These are phyloP conservation scores for Fragariocoptes setiger DNA, from an alignment of 1,140 invertebrate species.

Conservation along the genomic window DNA sequence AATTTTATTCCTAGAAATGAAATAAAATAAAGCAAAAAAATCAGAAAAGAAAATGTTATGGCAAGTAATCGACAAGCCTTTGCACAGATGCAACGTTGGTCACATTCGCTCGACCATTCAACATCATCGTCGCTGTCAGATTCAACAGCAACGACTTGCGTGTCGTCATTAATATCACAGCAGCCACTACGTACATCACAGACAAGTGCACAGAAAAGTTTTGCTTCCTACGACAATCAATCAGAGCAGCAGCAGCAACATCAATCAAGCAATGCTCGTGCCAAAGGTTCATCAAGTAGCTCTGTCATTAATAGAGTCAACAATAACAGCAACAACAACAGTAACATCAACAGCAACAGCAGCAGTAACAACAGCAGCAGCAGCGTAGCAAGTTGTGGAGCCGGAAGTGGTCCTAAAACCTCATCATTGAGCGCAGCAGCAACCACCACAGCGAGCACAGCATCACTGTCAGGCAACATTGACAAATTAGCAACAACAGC, in stretches of 20 bases:
- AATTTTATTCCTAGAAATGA: too few relatives aligned
- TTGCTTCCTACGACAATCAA: not conserved
- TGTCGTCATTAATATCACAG: not conserved
- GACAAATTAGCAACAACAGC: too few relatives aligned
- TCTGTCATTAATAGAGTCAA: not conserved
- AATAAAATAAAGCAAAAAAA: too few relatives aligned
- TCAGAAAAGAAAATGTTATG: too few relatives aligned
- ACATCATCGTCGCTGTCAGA: too few relatives aligned
- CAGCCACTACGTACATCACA: not conserved
- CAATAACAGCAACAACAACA: not conserved
- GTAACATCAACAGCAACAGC: constrained; percentile 1
- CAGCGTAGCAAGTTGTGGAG: not conserved
- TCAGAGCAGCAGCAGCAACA: not conserved
- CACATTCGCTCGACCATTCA: too few relatives aligned
- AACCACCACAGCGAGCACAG: not conserved
- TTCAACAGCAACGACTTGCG: too few relatives aligned
- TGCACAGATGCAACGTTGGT: too few relatives aligned
- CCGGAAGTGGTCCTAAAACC: not conserved
- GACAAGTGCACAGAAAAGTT: not conserved
- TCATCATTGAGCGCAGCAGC: not conserved
- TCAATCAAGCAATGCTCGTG: not conserved
- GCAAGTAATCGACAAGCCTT: too few relatives aligned
- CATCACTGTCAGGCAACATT: too few relatives aligned
- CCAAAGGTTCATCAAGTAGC: not conserved
- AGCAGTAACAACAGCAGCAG: not conserved